These are phyloP conservation scores for Sinocyclocheilus anophthalmus DNA, from an alignment of 2,113 vertebrate genomes.

Conservation along the genomic window DNA sequence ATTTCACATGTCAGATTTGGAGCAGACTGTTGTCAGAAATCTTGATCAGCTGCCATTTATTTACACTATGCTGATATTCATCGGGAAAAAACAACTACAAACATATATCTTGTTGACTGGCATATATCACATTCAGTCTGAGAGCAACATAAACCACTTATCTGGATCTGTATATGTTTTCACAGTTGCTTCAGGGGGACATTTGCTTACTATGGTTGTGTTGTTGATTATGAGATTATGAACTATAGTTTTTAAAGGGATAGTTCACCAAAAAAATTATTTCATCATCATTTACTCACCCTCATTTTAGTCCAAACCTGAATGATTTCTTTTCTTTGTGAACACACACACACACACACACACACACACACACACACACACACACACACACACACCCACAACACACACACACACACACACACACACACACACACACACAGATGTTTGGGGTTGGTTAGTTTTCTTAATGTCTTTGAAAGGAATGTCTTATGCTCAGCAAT, in stretches of 20 bases:
- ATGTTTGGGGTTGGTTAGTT: neutral
- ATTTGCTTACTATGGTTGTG: neutral
- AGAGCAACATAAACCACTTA: slow-evolving; percentile 14
- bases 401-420: no score
- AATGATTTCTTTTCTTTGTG: neutral
- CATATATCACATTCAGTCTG: slow-evolving; percentile 20
- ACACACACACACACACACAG: no score
- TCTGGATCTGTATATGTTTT: slow-evolving; percentile 1
- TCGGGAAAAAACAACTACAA: neutral
- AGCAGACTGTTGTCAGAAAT: slow-evolving; percentile 27
- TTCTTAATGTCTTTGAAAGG: neutral
- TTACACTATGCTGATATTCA: slow-evolving; percentile 6
- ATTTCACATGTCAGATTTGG: slow-evolving; percentile 30
- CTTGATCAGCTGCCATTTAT: slow-evolving; percentile 33
- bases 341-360: neutral
- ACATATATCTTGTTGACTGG: slow-evolving; percentile 29
- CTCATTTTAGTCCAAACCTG: neutral
- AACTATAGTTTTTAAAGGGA: neutral
- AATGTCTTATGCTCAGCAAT: neutral
- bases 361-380: no score
- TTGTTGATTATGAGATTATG: neutral
- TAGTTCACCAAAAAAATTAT: neutral
- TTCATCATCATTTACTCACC: neutral
- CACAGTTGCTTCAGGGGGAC: neutral
- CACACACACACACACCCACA: no score